phyloP scores from a whole-genome alignment of 2,888 invertebrate genomes.

The Heliothis peltigera region DNA sequence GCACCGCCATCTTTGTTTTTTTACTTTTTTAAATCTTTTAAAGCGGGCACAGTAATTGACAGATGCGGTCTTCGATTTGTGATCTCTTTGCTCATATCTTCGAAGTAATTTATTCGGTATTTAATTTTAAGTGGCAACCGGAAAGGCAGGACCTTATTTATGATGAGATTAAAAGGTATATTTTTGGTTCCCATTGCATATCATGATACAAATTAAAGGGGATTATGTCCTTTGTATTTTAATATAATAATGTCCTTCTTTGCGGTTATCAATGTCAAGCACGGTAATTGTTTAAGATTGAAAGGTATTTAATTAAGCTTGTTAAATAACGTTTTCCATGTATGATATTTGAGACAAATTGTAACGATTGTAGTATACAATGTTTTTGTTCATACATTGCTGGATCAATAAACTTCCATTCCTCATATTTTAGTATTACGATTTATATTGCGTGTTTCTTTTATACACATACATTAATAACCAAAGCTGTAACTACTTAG shows the following conservation, averaged over 20 bases:
- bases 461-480: no score
- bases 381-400: neutral
- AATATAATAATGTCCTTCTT: constrained; percentile 16
- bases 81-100: constrained; percentile 66
- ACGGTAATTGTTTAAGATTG: constrained; percentile 35
- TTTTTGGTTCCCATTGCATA: constrained; percentile 56
- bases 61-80: constrained; percentile 72
- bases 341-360: neutral
- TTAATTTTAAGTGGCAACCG: constrained; percentile 74
- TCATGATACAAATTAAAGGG: constrained; percentile 47
- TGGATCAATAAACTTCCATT: neutral
- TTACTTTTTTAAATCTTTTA: constrained; percentile 61
- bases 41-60: constrained; percentile 71
- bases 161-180: constrained; percentile 51
- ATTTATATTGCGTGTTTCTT: no score
- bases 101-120: constrained; percentile 65
- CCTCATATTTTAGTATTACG: neutral
- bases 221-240: constrained; percentile 43
- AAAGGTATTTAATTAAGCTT: constrained; percentile 39
- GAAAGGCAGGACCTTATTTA: constrained; percentile 60
- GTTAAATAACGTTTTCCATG: neutral
- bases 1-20: constrained; percentile 58
- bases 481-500: no score
- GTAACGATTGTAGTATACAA: neutral
- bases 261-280: constrained; percentile 30